Base-by-base conservation (phyloP, 2,888 invertebrate genomes). In the Tholera decimalis region DNA sequence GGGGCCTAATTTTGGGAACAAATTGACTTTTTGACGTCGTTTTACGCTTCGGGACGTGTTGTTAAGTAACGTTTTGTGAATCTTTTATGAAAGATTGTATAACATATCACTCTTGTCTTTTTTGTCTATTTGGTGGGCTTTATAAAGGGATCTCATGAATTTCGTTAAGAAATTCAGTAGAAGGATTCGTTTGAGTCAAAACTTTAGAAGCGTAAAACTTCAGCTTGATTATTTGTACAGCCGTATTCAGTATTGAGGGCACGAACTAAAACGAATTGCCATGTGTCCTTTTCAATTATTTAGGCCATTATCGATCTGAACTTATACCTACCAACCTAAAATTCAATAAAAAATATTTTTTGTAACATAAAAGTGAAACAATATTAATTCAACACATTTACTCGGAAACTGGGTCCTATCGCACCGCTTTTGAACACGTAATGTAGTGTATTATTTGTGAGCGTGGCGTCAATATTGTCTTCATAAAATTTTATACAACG, bases 1-100 rank as follows among this genome's bases (percentile, higher is more conserved):
- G 28, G 41, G 8, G 26, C 24, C 43, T 67, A 73, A 73, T 67
- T 47, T 51, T 46, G 28, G 18, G 18, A 63, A 51, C n/a, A 68
- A 65, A 68, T 65, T 65, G 39, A 41, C 73, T 68, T 73, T 46
- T 39, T 28, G 35, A 72, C 39, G 41, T 72, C 35, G 64, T 30
- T 66, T 49, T n/a, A 41, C 22, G 35, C 47, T 28, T 18, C 8
- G 44, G 22, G 33, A 39, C n/a, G 35, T 44, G 43, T 58, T 59
- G 43, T 37, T 70, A 37, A 69, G 24, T 8, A 70, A 59, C 18
- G 39, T 26, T 65, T 72, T 61, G 33, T 39, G 39, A 39, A 61
- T 65, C 39, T 22, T 60, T 65, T 61, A 41, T 35, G 18, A 13
- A 28, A 62, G 4, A 22, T 46, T 26, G 37, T 39, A 39, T 20